These are phyloP conservation scores for Atlantisia rogersi DNA, from an alignment of 2,113 vertebrate species.

Conservation along the genomic window DNA sequence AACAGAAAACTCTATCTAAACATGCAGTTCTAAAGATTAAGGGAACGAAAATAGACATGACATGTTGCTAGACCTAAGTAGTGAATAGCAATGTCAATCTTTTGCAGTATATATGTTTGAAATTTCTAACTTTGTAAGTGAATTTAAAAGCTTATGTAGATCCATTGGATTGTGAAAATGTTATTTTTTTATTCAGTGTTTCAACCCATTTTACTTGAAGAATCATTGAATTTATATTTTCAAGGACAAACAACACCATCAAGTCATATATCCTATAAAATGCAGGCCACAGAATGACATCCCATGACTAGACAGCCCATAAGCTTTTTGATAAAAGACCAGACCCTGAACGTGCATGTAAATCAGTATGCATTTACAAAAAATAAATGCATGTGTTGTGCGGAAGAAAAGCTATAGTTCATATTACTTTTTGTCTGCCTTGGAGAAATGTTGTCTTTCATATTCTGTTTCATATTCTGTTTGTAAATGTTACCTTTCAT, in stretches of 20 bases:
- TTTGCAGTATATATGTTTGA: background rate
- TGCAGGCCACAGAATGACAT: background rate
- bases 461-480: background rate
- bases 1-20: background rate
- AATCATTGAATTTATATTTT: background rate
- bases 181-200: background rate
- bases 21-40: background rate
- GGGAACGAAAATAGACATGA: background rate
- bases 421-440: background rate
- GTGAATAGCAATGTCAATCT: background rate
- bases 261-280: background rate
- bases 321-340: background rate
- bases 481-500: background rate
- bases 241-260: background rate
- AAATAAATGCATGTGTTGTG: background rate
- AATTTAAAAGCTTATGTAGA: background rate
- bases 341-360: background rate
- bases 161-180: background rate
- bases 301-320: background rate
- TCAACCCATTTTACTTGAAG: background rate
- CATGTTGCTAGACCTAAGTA: background rate
- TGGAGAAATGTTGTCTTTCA: background rate
- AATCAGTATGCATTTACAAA: background rate
- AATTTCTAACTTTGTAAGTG: background rate
- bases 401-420: background rate